These are phyloP conservation scores for Lepus townsendii DNA, from an alignment of 2,797 vertebrate species.

Conservation along the genomic window DNA sequence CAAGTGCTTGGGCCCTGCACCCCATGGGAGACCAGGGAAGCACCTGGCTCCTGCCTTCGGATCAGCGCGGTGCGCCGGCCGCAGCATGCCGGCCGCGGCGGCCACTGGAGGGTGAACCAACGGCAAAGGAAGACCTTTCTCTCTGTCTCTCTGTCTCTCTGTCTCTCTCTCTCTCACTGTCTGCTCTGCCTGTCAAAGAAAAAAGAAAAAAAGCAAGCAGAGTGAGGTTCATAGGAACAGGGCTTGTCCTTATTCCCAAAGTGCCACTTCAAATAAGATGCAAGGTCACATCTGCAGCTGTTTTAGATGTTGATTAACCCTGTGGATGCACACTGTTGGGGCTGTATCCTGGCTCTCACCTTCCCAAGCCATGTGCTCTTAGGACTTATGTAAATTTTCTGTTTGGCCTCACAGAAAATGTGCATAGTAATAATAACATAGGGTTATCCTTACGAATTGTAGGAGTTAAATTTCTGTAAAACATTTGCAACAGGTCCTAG, in stretches of 20 bases:
- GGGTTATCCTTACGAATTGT: neutral
- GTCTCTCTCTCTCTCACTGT: no score
- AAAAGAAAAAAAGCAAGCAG: neutral
- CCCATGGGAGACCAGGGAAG: no score
- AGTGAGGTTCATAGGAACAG: neutral
- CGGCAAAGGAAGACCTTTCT: no score
- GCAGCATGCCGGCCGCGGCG: no score
- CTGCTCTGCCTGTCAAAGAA: no score
- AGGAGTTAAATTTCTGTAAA: neutral
- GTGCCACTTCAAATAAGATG: neutral
- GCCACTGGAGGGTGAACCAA: no score
- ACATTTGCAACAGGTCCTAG: neutral
- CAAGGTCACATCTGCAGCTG: neutral
- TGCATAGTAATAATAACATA: neutral
- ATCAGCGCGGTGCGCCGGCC: no score
- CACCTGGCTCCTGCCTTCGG: no score
- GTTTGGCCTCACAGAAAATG: neutral
- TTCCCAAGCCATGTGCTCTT: neutral
- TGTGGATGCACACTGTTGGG: neutral
- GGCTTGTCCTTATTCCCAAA: neutral
- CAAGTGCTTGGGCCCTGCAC: no score
- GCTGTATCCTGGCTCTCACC: neutral
- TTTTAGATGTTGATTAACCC: neutral
- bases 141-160: no score
- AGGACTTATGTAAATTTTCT: neutral